Evolutionary conservation across 2,797 vertebrate genomes (phyloP), one percentile per base, ranked within the genome.

Genomic region (Chelon labrosus): DNA sequence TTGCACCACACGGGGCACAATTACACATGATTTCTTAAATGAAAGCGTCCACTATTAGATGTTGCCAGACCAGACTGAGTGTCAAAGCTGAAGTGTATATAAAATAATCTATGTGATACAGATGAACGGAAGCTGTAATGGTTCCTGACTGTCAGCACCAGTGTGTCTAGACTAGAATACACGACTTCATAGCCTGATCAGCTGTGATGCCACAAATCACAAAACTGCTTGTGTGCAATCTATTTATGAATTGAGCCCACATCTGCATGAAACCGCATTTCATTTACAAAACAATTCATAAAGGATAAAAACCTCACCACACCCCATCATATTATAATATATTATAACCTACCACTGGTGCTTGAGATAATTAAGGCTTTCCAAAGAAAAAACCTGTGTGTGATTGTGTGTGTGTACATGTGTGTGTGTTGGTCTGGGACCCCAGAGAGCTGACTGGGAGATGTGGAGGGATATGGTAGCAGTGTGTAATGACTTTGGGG

Each of bases 401-500:
- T 65, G 39, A 10, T 22, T 67, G 44, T 55, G 17, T 65, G 42
- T 68, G 27, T 8, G 13, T 37, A 47, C n/a, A 47, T 67, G n/a
- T 80, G 67, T 47, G 71, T 54, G 55, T 59, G 56, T 8, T 16
- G 55, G 54, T 80, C 57, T 70, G 51, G 67, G 70, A 73, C 76
- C 61, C 72, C 67, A 61, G 74, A 69, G 73, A 70, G 70, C 44
- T 61, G 59, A 57, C 72, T 52, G 64, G 70, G 68, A 83, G 67
- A 79, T 9, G 17, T 73, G 64, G 55, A 65, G 68, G 76, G 85
- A 88, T 85, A 84, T 77, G 54, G 56, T 87, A 81, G 82, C 83
- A 77, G 76, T 14, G 10, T 86, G 88, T 90, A 88, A 89, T 89
- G 83, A 83, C 82, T 91, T 82, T 39, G 71, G 80, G 82, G 83